Percentiles rank a stretch among this genome's conserved stretches.
Evolutionary conservation across 2,888 invertebrate genomes (phyloP).

Genomic region (Spodoptera exigua): DNA sequence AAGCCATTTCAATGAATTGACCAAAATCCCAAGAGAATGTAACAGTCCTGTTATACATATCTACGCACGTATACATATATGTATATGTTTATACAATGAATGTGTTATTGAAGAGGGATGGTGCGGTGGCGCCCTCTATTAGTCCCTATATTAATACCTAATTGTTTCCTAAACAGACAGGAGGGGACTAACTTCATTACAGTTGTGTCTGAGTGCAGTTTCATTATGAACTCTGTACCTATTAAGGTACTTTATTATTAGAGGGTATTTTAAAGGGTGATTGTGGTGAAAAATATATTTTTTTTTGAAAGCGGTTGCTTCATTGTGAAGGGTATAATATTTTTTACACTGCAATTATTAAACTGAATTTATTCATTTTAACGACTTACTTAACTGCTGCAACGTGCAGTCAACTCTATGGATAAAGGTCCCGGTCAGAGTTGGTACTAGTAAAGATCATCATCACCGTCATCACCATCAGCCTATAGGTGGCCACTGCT

Average conservation of each 20-base stretch:
- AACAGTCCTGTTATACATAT: neutral
- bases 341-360: too few relatives aligned
- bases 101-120: slow-evolving; percentile 34
- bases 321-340: too few relatives aligned
- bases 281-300: neutral
- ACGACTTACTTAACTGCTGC: too few relatives aligned
- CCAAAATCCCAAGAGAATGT: too few relatives aligned
- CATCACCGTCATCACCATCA: too few relatives aligned
- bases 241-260: neutral
- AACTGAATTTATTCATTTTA: too few relatives aligned
- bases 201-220: slow-evolving; percentile 60
- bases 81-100: neutral
- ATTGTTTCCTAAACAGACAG: slow-evolving; percentile 87
- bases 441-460: too few relatives aligned
- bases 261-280: slow-evolving; percentile 1
- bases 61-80: neutral
- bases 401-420: too few relatives aligned
- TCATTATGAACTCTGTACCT: slow-evolving; percentile 46
- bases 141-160: slow-evolving; percentile 82
- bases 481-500: too few relatives aligned
- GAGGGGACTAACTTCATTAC: slow-evolving; percentile 78
- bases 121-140: slow-evolving; percentile 60
- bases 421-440: too few relatives aligned
- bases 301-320: too few relatives aligned
- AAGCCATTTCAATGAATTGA: too few relatives aligned